Conservation (phyloP, 2,113 vertebrate species). For the Ascaphus truei region DNA sequence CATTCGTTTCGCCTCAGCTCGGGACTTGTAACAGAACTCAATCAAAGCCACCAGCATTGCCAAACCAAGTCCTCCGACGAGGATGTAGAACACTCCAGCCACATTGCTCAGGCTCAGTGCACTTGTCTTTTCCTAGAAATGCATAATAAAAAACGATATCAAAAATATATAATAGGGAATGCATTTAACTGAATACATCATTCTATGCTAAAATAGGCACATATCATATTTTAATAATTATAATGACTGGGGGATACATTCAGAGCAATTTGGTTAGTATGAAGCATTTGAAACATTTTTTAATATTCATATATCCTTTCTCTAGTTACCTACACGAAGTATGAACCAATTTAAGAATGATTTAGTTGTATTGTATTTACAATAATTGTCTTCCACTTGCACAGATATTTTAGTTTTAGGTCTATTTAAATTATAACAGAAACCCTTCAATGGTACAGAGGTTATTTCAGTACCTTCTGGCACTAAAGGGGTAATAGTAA, state of each 20-base stretch:
- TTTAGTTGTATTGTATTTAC: background rate
- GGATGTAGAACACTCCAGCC: constrained; percentile 99
- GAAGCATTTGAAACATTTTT: background rate
- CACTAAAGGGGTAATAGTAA: background rate
- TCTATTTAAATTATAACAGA: background rate
- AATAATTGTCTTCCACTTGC: too few species aligned
- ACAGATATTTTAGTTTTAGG: too few species aligned
- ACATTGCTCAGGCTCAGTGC: constrained; percentile 99
- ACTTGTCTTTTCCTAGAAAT: constrained; percentile 96
- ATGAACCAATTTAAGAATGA: background rate
- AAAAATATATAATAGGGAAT: constrained; percentile 54
- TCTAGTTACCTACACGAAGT: background rate
- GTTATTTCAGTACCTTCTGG: too few species aligned
- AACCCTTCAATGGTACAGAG: background rate
- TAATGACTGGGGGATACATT: constrained; percentile 7
- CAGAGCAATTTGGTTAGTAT: background rate
- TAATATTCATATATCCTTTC: background rate
- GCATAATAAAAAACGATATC: constrained; percentile 72
- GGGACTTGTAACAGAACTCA: constrained; percentile 99
- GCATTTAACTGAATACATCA: constrained; percentile 21
- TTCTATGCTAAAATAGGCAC: constrained; percentile 52
- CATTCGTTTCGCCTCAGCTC: constrained; percentile 98
- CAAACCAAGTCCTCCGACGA: constrained; percentile 98
- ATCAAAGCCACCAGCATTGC: constrained; percentile 99
- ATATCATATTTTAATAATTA: constrained; percentile 33